Conservation (phyloP, 2,888 invertebrate species). For the Stenodema calcarata region DNA sequence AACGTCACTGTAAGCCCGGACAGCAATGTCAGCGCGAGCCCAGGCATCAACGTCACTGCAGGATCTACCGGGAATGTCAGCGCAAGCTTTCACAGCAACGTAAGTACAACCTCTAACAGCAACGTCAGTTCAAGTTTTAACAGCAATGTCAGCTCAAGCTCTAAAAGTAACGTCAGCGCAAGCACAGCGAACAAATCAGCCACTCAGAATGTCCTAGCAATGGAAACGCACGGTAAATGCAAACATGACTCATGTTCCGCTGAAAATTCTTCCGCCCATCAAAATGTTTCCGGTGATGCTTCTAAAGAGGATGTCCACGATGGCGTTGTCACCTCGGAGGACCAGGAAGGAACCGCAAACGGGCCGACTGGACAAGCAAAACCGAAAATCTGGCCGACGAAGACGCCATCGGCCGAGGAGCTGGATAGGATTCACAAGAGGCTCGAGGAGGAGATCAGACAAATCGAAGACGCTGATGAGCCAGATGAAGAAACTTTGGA, state of each 20-base stretch:
- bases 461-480: background rate
- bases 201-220: background rate
- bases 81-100: no score
- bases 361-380: background rate
- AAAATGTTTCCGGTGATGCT: background rate
- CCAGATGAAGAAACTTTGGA: constrained; percentile 8
- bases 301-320: background rate
- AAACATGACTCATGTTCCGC: background rate
- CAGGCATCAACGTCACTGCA: background rate
- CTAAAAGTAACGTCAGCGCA: background rate
- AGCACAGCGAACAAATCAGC: background rate
- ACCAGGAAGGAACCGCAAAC: no score
- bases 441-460: background rate
- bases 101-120: no score
- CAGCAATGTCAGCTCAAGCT: background rate
- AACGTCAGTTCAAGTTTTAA: background rate
- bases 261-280: background rate
- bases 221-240: background rate
- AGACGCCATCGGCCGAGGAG: background rate
- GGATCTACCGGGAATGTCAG: background rate
- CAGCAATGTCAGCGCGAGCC: no score
- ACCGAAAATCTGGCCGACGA: background rate
- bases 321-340: background rate
- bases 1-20: no score
- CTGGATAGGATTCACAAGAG: background rate